These are phyloP conservation scores for Pavo muticus DNA, from an alignment of 2,113 vertebrate genomes.

Conservation along the genomic window DNA sequence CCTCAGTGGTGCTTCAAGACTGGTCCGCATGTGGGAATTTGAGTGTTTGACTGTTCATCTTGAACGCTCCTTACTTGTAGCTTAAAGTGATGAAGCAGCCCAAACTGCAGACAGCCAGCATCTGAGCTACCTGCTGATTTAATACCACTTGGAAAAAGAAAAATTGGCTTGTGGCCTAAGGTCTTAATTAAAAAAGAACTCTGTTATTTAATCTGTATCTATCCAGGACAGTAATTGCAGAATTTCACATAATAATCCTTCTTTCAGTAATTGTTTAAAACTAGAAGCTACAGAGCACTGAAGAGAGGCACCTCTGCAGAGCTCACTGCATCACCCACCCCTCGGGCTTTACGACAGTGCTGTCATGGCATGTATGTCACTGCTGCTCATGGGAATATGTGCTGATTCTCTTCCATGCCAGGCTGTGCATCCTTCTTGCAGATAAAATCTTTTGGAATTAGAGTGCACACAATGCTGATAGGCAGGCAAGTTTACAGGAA, in stretches of 20 bases:
- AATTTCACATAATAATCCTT: background rate
- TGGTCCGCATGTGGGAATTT: background rate
- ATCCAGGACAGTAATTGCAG: background rate
- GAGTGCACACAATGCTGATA: background rate
- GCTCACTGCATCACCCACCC: background rate
- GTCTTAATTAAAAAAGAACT: background rate
- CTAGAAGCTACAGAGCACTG: background rate
- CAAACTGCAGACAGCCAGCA: background rate
- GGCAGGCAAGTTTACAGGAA: background rate
- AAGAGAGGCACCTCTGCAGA: background rate
- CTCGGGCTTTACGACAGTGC: background rate
- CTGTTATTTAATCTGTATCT: background rate
- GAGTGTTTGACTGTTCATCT: background rate
- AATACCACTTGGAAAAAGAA: background rate
- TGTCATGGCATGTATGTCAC: fast-evolving
- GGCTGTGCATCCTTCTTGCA: background rate
- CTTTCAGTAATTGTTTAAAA: background rate
- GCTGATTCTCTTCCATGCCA: background rate
- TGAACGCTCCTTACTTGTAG: background rate
- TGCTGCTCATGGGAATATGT: background rate
- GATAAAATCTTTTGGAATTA: background rate
- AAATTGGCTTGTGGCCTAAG: background rate
- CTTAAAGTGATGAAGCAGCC: background rate
- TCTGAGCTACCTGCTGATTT: background rate
- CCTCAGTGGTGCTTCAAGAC: background rate